These are phyloP conservation scores for Varanus komodoensis DNA, from an alignment of 2,113 vertebrate species.

Conservation along the genomic window DNA sequence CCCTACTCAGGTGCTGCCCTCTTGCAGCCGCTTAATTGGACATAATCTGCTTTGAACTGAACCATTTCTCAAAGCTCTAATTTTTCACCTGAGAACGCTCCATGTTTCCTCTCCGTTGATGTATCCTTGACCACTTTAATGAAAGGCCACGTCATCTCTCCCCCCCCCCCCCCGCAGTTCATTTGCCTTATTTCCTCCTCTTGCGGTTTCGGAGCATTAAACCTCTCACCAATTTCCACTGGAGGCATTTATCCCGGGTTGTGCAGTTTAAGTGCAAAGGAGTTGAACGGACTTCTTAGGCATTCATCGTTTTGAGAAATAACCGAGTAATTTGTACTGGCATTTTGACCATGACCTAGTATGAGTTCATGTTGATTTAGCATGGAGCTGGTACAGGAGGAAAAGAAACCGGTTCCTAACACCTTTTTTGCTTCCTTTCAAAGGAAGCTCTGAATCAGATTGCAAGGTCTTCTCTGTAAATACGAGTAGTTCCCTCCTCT, in stretches of 20 bases:
- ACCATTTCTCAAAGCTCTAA: neutral
- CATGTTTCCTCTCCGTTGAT: neutral
- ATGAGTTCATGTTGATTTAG: neutral
- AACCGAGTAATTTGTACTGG: neutral
- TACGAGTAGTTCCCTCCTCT: neutral
- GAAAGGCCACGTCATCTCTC: neutral
- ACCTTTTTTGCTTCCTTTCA: accelerated
- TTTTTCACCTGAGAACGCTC: slow-evolving; percentile 15
- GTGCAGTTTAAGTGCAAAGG: neutral
- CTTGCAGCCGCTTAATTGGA: neutral
- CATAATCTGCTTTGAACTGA: neutral
- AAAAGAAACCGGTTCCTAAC: neutral
- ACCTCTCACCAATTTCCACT: slow-evolving; percentile 21
- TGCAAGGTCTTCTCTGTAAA: neutral
- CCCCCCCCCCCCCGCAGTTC: neutral
- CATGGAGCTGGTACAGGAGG: neutral
- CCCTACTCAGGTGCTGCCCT: neutral
- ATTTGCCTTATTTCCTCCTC: slow-evolving; percentile 9
- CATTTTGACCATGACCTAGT: neutral
- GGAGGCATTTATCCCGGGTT: neutral
- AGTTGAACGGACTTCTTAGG: accelerated
- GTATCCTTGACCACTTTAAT: slow-evolving; percentile 11
- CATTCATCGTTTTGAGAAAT: neutral
- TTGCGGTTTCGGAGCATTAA: slow-evolving; percentile 14
- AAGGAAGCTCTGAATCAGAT: neutral